Conservation (phyloP, 2,113 vertebrate species). For the Anhinga rufa region DNA sequence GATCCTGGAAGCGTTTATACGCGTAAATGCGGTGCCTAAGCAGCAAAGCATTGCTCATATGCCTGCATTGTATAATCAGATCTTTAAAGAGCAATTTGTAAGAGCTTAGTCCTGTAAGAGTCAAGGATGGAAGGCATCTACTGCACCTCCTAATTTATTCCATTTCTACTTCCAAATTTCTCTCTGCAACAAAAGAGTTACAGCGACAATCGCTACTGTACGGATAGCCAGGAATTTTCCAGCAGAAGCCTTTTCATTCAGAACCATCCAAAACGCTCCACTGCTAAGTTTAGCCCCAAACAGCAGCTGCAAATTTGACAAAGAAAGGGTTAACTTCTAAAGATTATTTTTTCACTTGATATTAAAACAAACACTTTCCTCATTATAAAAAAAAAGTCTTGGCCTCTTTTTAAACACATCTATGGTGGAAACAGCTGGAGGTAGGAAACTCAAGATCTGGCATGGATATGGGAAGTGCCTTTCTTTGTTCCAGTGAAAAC, state of each 20-base stretch:
- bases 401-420: conserved; percentile 52
- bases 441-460: conserved; percentile 61
- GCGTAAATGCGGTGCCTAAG: neutral
- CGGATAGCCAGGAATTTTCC: neutral
- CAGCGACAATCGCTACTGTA: neutral
- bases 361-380: conserved; percentile 53
- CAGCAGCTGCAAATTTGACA: neutral
- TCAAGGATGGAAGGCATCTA: neutral
- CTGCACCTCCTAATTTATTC: neutral
- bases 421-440: conserved; percentile 60
- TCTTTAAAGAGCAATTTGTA: neutral
- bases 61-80: neutral
- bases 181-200: neutral
- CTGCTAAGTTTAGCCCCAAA: neutral
- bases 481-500: conserved; percentile 51
- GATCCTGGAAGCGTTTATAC: neutral
- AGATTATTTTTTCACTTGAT: conserved; percentile 29
- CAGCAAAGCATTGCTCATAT: neutral
- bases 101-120: neutral
- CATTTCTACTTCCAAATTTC: conserved; percentile 4
- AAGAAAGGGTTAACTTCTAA: conserved; percentile 14
- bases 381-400: neutral
- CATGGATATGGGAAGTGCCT: conserved; percentile 58
- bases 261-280: neutral
- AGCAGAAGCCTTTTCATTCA: conserved; percentile 25